These are phyloP conservation scores for Xiphophorus hellerii DNA, from an alignment of 2,113 vertebrate species.

Conservation along the genomic window DNA sequence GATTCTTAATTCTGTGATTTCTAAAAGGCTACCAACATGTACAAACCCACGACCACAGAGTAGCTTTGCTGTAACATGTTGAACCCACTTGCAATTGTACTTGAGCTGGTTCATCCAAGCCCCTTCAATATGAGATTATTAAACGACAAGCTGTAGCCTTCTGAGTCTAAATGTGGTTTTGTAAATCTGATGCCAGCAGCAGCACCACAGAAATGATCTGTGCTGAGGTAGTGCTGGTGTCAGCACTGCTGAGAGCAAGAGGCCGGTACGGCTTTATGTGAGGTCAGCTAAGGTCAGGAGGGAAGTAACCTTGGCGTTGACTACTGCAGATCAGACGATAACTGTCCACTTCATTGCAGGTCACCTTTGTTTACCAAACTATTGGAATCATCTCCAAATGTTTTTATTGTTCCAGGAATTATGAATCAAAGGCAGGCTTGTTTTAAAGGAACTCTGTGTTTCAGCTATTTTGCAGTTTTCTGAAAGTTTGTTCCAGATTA, in stretches of 20 bases:
- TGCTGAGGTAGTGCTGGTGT: slow-evolving; percentile 48
- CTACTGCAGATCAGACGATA: slow-evolving; percentile 38
- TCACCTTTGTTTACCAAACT: background rate
- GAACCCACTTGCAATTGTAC: too few species aligned
- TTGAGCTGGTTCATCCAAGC: background rate
- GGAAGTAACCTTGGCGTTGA: slow-evolving; percentile 38
- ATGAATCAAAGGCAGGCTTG: too few species aligned
- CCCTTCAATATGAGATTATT: slow-evolving; percentile 8
- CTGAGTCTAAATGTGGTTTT: slow-evolving; percentile 43
- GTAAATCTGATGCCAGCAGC: slow-evolving; percentile 40
- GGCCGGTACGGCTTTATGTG: slow-evolving; percentile 33
- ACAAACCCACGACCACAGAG: too few species aligned
- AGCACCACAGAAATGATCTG: slow-evolving; percentile 14
- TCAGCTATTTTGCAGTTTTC: too few species aligned
- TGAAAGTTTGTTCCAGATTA: too few species aligned
- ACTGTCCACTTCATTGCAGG: slow-evolving; percentile 19
- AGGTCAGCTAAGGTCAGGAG: slow-evolving; percentile 25
- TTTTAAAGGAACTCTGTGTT: too few species aligned
- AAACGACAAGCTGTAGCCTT: slow-evolving; percentile 11
- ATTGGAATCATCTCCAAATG: background rate
- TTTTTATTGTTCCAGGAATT: too few species aligned
- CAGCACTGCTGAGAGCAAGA: slow-evolving; percentile 35
- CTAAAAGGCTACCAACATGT: too few species aligned
- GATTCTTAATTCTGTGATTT: too few species aligned
- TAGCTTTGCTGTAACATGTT: too few species aligned